Evolutionary conservation across 2,113 vertebrate genomes (phyloP), one percentile per base, ranked within the genome.

Genomic region (Oplegnathus fasciatus): DNA sequence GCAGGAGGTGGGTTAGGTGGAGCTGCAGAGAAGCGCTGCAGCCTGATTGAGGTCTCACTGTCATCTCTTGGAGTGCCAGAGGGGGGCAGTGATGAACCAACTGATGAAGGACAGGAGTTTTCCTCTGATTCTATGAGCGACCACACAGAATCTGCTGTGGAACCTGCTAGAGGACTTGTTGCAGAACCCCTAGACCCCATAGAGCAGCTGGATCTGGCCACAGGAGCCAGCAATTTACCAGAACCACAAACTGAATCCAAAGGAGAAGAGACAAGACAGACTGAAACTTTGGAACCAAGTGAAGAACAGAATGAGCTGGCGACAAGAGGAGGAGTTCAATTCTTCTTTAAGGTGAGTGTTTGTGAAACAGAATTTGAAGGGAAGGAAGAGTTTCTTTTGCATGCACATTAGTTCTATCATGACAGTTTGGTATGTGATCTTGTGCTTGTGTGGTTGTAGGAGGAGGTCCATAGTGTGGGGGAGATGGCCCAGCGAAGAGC

Each of bases 401-500:
- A 18, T 67, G 8, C 9, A 34, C 37, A n/a, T 50, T 8, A n/a
- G 30, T 40, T 67, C 9, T 52, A 54, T 55, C 14, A 4, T 20
- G 11, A 62, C 17, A 62, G 7, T 34, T 55, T 7, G 3, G 2
- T 75, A 9, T 13, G n/a, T 30, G 40, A 65, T 71, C 1, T 1
- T 60, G 44, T 88, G 50, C 42, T 52, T 87, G 71, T 76, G 13
- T 75, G 82, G 42, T 77, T 90, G 86, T 50, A 96, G 97, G 96
- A 94, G 2, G 95, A 95, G 15, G 95, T 90, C 15, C 94, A 93
- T 14, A 94, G 95, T 0, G 96, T 97, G 73, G 96, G 94, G 0
- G 97, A 97, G 83, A 98, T 98, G 96, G 96, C 87, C 73, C 89
- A 97, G 65, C 96, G 96, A 57, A 94, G 93, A 83, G 96, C 97